Percentiles rank a stretch among this genome's conserved stretches.
phyloP scores from a whole-genome alignment of 1,140 invertebrate genomes.

The Drosophila arizonae region DNA sequence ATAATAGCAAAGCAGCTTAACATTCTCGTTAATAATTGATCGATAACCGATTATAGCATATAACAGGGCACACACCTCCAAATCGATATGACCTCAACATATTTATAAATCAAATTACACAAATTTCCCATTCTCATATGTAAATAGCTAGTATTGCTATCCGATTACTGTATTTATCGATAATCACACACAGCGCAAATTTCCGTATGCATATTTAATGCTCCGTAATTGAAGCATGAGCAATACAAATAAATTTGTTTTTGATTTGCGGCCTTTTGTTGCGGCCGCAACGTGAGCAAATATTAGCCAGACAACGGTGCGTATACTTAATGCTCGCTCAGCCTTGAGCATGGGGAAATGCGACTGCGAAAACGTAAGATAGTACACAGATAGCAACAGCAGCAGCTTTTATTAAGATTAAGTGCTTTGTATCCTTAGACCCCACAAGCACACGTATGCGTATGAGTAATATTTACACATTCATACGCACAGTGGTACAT shows the following conservation, averaged over 20 bases:
- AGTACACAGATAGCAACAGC: constrained; percentile 10
- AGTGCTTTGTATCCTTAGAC: constrained; percentile 18
- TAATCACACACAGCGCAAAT: not conserved
- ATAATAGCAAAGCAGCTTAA: no score
- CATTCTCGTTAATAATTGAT: no score
- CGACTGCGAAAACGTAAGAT: constrained; percentile 7
- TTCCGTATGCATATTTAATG: not conserved
- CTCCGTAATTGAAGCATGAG: constrained; percentile 4
- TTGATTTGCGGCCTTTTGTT: constrained; percentile 20
- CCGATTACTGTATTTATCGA: constrained; percentile 1
- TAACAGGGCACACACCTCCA: no score
- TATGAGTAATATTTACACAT: constrained; percentile 40
- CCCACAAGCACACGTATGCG: not conserved
- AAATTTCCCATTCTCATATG: no score
- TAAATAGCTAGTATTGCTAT: no score
- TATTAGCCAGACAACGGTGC: constrained; percentile 42
- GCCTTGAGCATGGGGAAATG: not conserved
- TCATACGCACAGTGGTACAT: constrained; percentile 24
- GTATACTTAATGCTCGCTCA: constrained; percentile 40
- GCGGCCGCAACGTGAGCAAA: constrained; percentile 5
- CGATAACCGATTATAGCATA: no score
- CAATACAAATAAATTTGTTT: not conserved
- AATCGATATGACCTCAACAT: no score
- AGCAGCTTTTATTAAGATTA: constrained; percentile 36
- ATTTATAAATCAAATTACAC: no score